Base-by-base conservation (phyloP, 2,113 vertebrate species). In the Phyllostomus hastatus region DNA sequence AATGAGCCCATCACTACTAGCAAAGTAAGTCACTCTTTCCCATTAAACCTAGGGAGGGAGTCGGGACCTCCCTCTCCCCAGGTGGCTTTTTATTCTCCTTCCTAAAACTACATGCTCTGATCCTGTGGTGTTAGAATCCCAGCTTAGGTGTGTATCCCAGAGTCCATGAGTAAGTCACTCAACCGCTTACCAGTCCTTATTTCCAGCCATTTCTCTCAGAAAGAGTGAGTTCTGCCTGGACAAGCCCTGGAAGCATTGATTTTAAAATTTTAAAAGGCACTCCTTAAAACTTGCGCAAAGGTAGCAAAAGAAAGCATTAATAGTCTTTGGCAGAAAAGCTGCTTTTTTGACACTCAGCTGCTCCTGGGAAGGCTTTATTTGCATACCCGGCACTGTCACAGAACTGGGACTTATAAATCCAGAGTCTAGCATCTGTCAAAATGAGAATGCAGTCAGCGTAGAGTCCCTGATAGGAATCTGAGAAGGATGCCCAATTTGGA, bases 401-500 rank as follows among this genome's bases (percentile, higher is more conserved):
- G 72, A 61, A 5, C 38, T 31, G 73, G 73, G 19, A 9, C 59
- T 79, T 52, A 28, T 69, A 75, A 43, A 94, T 16, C 78, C 38
- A 90, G 31, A 87, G 83, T 50, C 91, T 52, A 75, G 82, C 89
- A 80, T 83, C 73, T 94, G 82, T 93, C 95, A 96, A 80, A 91
- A 91, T 35, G 95, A 88, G 92, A 66, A 75, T 1, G 64, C 6
- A 6, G 19, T 33, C 7, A 5, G 16, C 24, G 87, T 15, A 72
- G 31, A 91, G 89, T 31, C 59, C 70, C 91, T 86, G 75, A 72
- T 10, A 57, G 79, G 64, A 48, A 83, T 84, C 91, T 33, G 80
- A 94, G 94, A 83, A 91, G 87, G 89, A 80, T 64, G 38, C 35
- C 91, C 31, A 28, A 22, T 86, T 79, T 89, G 69, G 69, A 97